Conservation (phyloP, 2,113 vertebrate genomes). For the Halcyon senegalensis region DNA sequence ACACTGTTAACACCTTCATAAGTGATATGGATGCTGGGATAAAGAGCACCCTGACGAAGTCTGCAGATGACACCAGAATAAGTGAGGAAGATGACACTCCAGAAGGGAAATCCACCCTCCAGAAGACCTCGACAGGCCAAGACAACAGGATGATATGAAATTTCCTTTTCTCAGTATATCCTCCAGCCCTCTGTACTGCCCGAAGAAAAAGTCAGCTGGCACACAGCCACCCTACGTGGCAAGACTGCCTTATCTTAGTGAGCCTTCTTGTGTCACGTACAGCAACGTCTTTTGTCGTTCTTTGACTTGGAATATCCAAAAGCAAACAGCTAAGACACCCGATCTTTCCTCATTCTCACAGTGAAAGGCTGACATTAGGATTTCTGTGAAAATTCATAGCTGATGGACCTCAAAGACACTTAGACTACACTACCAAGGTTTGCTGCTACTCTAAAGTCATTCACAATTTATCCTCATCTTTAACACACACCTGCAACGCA, state of each 20-base stretch:
- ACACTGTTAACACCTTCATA: no score
- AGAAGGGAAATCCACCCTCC: no score
- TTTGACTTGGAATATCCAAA: background rate
- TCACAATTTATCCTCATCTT: background rate
- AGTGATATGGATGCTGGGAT: no score
- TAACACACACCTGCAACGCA: background rate
- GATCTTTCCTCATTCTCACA: background rate
- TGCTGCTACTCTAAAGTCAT: background rate
- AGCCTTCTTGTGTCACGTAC: background rate
- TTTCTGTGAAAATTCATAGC: background rate
- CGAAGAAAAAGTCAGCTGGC: background rate
- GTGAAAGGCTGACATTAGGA: background rate
- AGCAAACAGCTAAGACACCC: background rate
- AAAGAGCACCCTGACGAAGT: no score
- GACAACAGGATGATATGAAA: background rate
- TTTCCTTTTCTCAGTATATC: background rate
- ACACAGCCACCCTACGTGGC: fast-evolving
- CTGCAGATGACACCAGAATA: no score
- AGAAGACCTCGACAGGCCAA: background rate
- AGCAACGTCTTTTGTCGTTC: background rate
- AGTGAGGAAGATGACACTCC: no score
- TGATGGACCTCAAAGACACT: background rate
- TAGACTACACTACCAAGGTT: background rate
- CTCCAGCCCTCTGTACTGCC: background rate
- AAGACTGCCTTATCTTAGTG: background rate